Percentiles rank a stretch among this genome's conserved stretches.
These are phyloP conservation scores for Sigmodon hispidus DNA, from an alignment of 2,113 vertebrate genomes.

Conservation along the genomic window DNA sequence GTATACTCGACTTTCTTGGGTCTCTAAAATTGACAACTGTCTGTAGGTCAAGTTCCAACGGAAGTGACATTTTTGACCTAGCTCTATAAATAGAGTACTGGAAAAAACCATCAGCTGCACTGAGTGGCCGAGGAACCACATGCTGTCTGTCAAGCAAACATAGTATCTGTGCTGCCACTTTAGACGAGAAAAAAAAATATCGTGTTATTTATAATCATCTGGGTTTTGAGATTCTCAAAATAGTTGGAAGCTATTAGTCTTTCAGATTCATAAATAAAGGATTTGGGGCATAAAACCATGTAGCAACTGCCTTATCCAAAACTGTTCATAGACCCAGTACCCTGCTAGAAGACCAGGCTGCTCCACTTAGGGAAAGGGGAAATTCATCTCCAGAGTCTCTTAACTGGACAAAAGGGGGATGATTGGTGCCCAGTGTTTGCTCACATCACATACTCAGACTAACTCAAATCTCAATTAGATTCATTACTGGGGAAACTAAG, in stretches of 20 bases:
- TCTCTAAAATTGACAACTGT: constrained; percentile 77
- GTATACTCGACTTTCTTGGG: constrained; percentile 71
- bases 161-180: constrained; percentile 73
- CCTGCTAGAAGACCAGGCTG: not conserved
- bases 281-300: constrained; percentile 61
- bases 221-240: constrained; percentile 71
- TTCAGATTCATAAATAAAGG: constrained; percentile 72
- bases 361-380: constrained; percentile 20
- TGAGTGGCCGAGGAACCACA: constrained; percentile 80
- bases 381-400: not conserved
- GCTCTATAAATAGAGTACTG: constrained; percentile 84
- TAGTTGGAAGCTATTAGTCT: constrained; percentile 66
- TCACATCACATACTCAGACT: constrained; percentile 4
- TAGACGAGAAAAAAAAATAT: constrained; percentile 63
- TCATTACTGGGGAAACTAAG: constrained; percentile 8
- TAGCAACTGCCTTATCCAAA: constrained; percentile 42
- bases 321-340: constrained; percentile 9
- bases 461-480: constrained; percentile 33
- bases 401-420: not conserved
- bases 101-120: constrained; percentile 84
- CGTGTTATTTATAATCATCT: constrained; percentile 71
- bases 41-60: constrained; percentile 80
- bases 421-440: not conserved
- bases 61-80: constrained; percentile 81
- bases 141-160: constrained; percentile 79